Evolutionary conservation across 92 coral and sea anemone genomes (phyloP).

Genomic region (Epizoanthus illoricatus): DNA sequence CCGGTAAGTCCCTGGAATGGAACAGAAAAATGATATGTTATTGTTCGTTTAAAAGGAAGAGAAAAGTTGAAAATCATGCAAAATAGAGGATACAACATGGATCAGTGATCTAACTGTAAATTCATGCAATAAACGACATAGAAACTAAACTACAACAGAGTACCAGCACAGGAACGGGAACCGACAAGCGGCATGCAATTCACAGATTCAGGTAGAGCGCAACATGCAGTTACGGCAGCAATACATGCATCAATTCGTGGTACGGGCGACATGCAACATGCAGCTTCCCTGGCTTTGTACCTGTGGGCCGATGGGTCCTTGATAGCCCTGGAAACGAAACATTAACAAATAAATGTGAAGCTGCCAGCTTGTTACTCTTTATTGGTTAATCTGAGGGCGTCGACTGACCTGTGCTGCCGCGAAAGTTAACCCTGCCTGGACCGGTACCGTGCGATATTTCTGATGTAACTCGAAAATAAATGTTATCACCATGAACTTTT

Average conservation of each 20-base stretch:
- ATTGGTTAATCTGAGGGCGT: background rate
- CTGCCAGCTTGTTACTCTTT: background rate
- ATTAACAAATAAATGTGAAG: constrained; percentile 13
- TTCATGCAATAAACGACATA: background rate
- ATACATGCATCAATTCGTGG: constrained; percentile 41
- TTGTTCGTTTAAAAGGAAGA: background rate
- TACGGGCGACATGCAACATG: constrained; percentile 30
- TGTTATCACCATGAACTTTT: too few species aligned
- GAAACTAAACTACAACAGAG: background rate
- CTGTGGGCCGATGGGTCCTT: constrained; percentile 89
- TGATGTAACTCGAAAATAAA: too few species aligned
- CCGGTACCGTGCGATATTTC: too few species aligned
- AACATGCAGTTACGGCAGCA: constrained; percentile 36
- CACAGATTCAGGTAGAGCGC: background rate
- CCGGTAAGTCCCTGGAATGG: constrained; percentile 26
- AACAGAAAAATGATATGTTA: background rate
- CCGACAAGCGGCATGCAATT: constrained; percentile 15
- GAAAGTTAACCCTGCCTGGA: too few species aligned
- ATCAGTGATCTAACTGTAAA: background rate
- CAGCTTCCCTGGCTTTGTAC: constrained; percentile 53
- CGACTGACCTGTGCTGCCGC: background rate
- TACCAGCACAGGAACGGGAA: background rate
- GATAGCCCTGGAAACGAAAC: constrained; percentile 61
- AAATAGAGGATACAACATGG: background rate
- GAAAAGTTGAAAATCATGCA: background rate